A percentile compares a stretch with the other conserved stretches of the same genome.
These are phyloP conservation scores for Ormyrus nitidulus DNA, from an alignment of 2,888 invertebrate genomes.

Conservation along the genomic window DNA sequence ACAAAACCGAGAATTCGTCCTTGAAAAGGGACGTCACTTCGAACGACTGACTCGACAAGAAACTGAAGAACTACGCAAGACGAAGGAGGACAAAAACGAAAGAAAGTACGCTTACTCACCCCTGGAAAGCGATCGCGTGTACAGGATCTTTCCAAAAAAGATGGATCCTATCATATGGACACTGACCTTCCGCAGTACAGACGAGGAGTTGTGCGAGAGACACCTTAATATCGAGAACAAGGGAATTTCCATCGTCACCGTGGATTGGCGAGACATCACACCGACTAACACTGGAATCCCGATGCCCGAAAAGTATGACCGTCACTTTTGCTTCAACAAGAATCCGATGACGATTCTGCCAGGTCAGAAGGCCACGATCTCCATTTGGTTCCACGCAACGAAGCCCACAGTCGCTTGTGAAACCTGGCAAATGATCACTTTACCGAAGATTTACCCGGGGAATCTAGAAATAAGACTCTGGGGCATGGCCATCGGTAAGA, in stretches of 20 bases:
- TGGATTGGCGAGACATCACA: constrained; percentile 75
- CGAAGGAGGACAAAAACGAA: background rate
- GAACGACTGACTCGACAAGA: background rate
- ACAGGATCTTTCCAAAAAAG: constrained; percentile 35
- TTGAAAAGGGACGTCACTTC: constrained; percentile 36
- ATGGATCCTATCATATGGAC: constrained; percentile 57
- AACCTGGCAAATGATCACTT: constrained; percentile 76
- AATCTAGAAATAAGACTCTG: constrained; percentile 27
- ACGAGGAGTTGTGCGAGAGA: constrained; percentile 43
- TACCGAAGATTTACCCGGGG: constrained; percentile 69
- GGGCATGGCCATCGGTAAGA: background rate
- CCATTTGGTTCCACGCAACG: constrained; percentile 76
- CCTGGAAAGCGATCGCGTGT: constrained; percentile 14
- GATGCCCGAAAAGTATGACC: constrained; percentile 57
- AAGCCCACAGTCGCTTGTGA: constrained; percentile 75
- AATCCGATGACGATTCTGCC: constrained; percentile 78
- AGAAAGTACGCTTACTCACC: constrained; percentile 43
- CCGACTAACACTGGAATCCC: constrained; percentile 55
- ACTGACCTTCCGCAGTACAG: constrained; percentile 57
- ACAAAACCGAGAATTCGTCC: constrained; percentile 62
- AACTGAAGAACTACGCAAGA: background rate
- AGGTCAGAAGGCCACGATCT: constrained; percentile 75
- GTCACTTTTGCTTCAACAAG: constrained; percentile 79
- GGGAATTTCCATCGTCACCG: constrained; percentile 76
- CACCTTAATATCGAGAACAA: constrained; percentile 76